A percentile compares a stretch with the other conserved stretches of the same genome.
Conservation (phyloP, 2,113 vertebrate genomes). For the Herpailurus yagouaroundi region DNA sequence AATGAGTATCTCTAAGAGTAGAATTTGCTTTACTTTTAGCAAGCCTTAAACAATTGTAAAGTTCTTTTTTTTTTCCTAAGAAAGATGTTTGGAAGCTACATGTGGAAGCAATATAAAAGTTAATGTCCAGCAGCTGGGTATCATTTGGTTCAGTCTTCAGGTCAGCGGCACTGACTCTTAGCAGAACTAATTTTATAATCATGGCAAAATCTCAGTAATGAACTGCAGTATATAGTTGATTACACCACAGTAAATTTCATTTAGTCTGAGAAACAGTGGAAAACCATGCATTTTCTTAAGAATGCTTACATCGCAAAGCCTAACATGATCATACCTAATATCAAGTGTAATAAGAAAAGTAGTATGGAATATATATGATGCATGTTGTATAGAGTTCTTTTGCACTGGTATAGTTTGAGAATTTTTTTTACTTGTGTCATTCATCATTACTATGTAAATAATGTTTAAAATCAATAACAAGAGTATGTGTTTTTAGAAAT, state of each 20-base stretch:
- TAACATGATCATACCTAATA: background rate
- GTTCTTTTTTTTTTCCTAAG: conserved; percentile 55
- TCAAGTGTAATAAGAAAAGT: conserved; percentile 30
- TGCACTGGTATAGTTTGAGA: background rate
- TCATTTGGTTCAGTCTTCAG: conserved; percentile 71
- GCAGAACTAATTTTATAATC: conserved; percentile 78
- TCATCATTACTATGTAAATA: conserved; percentile 1
- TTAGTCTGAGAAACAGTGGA: conserved; percentile 63
- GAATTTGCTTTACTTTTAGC: conserved; percentile 64
- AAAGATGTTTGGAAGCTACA: conserved; percentile 75
- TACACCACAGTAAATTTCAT: conserved; percentile 42
- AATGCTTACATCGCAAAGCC: conserved; percentile 18
- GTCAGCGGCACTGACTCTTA: conserved; percentile 71
- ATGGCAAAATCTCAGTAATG: conserved; percentile 60
- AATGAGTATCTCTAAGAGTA: conserved; percentile 66
- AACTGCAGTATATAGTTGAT: conserved; percentile 67
- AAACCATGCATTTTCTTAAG: conserved; percentile 52
- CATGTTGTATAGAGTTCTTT: background rate
- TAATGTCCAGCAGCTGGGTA: conserved; percentile 81
- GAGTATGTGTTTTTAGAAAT: background rate
- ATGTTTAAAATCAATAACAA: conserved; percentile 29
- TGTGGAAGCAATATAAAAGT: conserved; percentile 80
- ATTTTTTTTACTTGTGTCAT: background rate
- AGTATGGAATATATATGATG: background rate
- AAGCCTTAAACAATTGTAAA: conserved; percentile 71